Evolutionary conservation across 2,888 invertebrate species (phyloP).

Genomic region (Drosophila algonquin): DNA sequence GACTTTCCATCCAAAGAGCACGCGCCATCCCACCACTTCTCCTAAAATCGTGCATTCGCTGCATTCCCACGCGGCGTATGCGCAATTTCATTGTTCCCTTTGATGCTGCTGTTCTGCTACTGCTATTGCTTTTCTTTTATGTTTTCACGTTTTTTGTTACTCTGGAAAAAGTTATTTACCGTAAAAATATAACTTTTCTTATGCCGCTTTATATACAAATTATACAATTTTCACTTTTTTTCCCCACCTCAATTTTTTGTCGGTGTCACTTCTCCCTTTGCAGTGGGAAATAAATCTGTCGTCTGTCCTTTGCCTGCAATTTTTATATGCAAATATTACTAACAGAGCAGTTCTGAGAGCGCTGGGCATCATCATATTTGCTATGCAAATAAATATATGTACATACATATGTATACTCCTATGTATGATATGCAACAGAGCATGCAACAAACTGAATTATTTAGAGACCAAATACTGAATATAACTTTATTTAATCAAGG

Average conservation of each 20-base stretch:
- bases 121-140: constrained; percentile 5
- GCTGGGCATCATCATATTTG: constrained; percentile 19
- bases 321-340: constrained; percentile 21
- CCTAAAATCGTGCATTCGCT: constrained; percentile 11
- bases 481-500: neutral
- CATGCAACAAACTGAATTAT: constrained; percentile 1
- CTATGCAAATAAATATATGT: neutral
- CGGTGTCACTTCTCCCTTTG: neutral
- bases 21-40: neutral
- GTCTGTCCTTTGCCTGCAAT: constrained; percentile 19
- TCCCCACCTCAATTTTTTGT: neutral
- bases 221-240: constrained; percentile 58
- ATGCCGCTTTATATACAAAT: no score
- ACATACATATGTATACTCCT: no score
- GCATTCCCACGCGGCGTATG: constrained; percentile 36
- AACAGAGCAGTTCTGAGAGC: constrained; percentile 15
- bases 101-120: constrained; percentile 16
- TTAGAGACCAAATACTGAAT: neutral
- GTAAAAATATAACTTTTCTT: constrained; percentile 65
- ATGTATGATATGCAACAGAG: neutral
- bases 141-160: constrained; percentile 12
- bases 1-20: neutral
- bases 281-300: constrained; percentile 25
- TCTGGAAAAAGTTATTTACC: constrained; percentile 60
- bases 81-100: constrained; percentile 49